Percentiles rank a stretch among this genome's conserved stretches.
phyloP scores from a whole-genome alignment of 2,113 vertebrate genomes.

The Neofelis nebulosa region DNA sequence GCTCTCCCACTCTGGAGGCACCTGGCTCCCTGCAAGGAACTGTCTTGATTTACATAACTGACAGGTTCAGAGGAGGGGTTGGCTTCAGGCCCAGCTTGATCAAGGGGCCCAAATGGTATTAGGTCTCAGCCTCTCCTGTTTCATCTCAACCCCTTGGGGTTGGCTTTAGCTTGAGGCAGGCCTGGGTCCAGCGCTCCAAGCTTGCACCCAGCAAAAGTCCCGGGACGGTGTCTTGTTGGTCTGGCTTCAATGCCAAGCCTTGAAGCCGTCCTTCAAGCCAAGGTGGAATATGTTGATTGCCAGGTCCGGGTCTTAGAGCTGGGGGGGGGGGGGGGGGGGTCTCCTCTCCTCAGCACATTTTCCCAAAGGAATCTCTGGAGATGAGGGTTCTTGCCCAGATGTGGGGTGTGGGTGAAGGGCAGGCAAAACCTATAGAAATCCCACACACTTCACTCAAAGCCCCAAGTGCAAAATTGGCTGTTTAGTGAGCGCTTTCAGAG shows the following conservation, averaged over 20 bases:
- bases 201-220: not conserved
- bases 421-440: not conserved
- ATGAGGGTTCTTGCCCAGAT: no score
- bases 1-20: not conserved
- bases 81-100: not conserved
- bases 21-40: no score
- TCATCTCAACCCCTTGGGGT: not conserved
- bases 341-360: not conserved
- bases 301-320: not conserved
- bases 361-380: not conserved
- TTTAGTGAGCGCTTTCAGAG: not conserved
- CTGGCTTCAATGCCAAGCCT: not conserved
- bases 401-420: not conserved
- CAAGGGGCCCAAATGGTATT: not conserved
- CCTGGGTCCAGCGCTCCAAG: not conserved
- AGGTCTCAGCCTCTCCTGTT: not conserved
- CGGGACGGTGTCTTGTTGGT: not conserved
- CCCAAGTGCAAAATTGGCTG: fast-evolving
- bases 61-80: not conserved
- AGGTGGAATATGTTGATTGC: not conserved
- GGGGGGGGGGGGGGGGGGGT: not conserved
- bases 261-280: not conserved
- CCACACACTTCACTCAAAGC: fast-evolving
- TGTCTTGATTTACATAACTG: not conserved
- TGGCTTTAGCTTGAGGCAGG: not conserved